phyloP scores from a whole-genome alignment of 2,797 vertebrate genomes.

The Sebastiscus albofasciatus region DNA sequence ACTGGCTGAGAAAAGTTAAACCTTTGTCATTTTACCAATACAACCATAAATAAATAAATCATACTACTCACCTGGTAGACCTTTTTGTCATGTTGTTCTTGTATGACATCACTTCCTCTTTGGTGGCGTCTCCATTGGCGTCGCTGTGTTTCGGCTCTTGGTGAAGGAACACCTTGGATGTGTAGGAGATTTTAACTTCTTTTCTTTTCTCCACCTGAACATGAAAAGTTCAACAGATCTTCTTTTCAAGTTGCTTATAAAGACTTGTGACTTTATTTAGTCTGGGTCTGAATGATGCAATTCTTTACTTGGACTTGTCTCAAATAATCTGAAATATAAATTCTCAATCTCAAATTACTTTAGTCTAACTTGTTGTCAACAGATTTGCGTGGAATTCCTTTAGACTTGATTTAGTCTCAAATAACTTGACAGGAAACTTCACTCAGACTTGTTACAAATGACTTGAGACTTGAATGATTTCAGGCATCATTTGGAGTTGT shows the following conservation, averaged over 20 bases:
- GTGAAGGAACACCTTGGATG: conserved; percentile 79
- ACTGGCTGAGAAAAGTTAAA: background rate
- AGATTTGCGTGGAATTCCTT: background rate
- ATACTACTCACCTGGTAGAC: conserved; percentile 60
- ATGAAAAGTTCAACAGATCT: background rate
- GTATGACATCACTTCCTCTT: conserved; percentile 65
- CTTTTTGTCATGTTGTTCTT: conserved; percentile 55
- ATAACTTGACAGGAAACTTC: too few species aligned
- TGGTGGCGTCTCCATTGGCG: conserved; percentile 50
- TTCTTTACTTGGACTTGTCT: background rate
- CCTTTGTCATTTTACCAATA: background rate
- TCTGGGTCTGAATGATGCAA: too few species aligned
- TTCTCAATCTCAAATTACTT: background rate
- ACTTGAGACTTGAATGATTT: too few species aligned
- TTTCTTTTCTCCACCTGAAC: conserved; percentile 72
- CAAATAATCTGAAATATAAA: background rate
- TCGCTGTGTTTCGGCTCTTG: conserved; percentile 68
- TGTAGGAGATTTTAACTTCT: conserved; percentile 78
- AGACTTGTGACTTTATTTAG: background rate
- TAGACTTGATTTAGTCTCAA: background rate
- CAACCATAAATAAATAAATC: background rate
- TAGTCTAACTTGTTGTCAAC: background rate
- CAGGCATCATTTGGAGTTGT: too few species aligned
- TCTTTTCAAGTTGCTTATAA: background rate
- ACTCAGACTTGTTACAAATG: too few species aligned